phyloP scores from a whole-genome alignment of 2,888 invertebrate species.

The Protophormia terraenovae region DNA sequence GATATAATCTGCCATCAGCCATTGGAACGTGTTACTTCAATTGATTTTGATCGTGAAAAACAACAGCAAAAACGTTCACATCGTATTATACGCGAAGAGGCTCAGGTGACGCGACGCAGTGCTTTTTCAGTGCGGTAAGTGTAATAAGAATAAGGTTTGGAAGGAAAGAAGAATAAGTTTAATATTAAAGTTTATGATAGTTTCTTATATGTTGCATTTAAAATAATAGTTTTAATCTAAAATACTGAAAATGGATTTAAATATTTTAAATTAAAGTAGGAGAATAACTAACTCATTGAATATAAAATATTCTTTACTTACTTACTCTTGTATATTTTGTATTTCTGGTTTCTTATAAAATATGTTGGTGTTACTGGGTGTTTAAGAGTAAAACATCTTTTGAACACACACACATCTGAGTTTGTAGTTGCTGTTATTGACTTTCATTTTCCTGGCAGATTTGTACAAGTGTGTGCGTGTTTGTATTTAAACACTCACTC shows the following conservation, averaged over 20 bases:
- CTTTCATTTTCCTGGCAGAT: conserved; percentile 19
- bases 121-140: conserved; percentile 90
- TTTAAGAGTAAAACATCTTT: not conserved
- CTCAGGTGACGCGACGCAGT: conserved; percentile 87
- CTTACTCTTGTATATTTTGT: not conserved
- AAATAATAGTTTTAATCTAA: too few species aligned
- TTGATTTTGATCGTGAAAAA: conserved; percentile 91
- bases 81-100: conserved; percentile 86
- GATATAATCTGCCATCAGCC: conserved; percentile 95
- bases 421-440: conserved; percentile 17
- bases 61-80: conserved; percentile 89
- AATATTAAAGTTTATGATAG: not conserved
- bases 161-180: not conserved
- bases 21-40: conserved; percentile 87
- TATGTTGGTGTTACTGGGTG: not conserved
- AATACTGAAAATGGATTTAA: too few species aligned
- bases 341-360: conserved; percentile 30
- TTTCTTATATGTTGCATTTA: too few species aligned
- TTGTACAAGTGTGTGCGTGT: not conserved
- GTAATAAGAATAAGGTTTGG: too few species aligned
- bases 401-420: not conserved
- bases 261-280: not conserved
- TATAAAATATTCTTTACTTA: not conserved
- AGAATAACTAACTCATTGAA: not conserved
- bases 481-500: not conserved